phyloP scores from a whole-genome alignment of 2,797 vertebrate genomes.

The Acanthurus lineatus region DNA sequence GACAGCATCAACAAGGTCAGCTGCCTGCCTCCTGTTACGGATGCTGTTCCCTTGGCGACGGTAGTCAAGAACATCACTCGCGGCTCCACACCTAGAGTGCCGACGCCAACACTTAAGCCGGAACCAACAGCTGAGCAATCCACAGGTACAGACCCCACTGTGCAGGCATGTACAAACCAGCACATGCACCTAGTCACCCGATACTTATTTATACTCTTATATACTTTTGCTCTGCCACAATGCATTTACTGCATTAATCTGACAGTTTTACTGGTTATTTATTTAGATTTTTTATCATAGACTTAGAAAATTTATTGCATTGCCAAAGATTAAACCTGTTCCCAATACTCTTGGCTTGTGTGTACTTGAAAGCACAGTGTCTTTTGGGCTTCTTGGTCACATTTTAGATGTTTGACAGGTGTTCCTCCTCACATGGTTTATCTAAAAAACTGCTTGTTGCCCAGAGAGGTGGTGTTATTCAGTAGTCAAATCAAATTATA shows the following conservation, averaged over 20 bases:
- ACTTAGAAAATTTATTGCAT: background rate
- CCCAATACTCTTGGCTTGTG: too few relatives aligned
- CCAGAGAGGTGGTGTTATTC: too few relatives aligned
- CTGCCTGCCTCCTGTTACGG: constrained; percentile 80
- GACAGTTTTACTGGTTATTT: too few relatives aligned
- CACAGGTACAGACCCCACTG: constrained; percentile 73
- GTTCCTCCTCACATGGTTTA: too few relatives aligned
- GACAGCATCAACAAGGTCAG: constrained; percentile 89
- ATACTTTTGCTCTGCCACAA: background rate
- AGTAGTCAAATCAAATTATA: too few relatives aligned
- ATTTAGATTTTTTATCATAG: background rate
- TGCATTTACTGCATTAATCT: background rate
- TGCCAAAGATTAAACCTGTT: background rate
- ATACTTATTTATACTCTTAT: background rate
- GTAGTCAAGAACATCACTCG: constrained; percentile 69
- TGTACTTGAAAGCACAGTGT: too few relatives aligned
- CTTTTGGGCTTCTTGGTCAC: too few relatives aligned
- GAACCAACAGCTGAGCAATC: constrained; percentile 51
- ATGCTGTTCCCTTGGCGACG: constrained; percentile 73
- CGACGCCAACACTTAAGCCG: constrained; percentile 41
- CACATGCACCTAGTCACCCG: background rate
- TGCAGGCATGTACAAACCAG: constrained; percentile 12
- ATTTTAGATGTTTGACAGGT: too few relatives aligned
- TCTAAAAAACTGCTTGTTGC: too few relatives aligned
- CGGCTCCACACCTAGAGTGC: constrained; percentile 56